These are phyloP conservation scores for Clavelina lepadiformis DNA, from an alignment of 23 tunicate species.

Conservation along the genomic window DNA sequence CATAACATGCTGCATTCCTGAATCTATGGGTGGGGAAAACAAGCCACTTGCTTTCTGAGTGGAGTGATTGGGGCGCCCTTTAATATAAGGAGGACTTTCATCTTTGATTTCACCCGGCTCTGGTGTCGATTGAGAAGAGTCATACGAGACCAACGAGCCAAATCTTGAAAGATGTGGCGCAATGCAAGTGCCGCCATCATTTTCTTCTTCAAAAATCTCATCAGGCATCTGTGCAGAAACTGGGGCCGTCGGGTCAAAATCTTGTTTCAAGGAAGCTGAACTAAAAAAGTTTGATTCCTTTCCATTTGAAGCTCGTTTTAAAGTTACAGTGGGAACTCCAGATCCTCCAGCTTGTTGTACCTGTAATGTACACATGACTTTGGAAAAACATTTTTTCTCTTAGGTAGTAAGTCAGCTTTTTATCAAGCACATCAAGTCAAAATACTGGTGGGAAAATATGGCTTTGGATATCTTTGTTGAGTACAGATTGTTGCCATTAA, in stretches of 20 bases:
- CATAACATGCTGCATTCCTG: slow-evolving; percentile 11
- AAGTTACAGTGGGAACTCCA: slow-evolving; percentile 55
- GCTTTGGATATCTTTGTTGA: no score
- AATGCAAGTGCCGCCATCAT: slow-evolving; percentile 3
- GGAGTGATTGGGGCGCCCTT: not conserved
- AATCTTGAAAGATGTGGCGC: not conserved
- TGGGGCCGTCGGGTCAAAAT: slow-evolving; percentile 34
- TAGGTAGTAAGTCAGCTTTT: no score
- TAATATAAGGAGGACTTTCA: slow-evolving; percentile 13
- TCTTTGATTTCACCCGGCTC: slow-evolving; percentile 44
- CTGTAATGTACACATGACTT: no score
- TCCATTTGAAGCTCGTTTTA: slow-evolving; percentile 57
- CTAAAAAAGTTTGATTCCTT: slow-evolving; percentile 21
- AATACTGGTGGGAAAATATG: no score
- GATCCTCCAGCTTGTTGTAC: slow-evolving; percentile 15
- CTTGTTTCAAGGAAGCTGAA: not conserved
- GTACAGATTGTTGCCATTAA: no score
- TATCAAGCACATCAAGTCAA: no score
- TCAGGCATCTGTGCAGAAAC: slow-evolving; percentile 33
- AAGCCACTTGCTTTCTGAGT: slow-evolving; percentile 22
- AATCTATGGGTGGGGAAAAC: slow-evolving; percentile 46
- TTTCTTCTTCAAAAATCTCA: slow-evolving; percentile 47
- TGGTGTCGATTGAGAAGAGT: slow-evolving; percentile 29
- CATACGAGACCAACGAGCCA: slow-evolving; percentile 6
- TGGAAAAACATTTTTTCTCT: no score